phyloP scores from a whole-genome alignment of 2,797 vertebrate species.

The Brachyrhaphis roseni region DNA sequence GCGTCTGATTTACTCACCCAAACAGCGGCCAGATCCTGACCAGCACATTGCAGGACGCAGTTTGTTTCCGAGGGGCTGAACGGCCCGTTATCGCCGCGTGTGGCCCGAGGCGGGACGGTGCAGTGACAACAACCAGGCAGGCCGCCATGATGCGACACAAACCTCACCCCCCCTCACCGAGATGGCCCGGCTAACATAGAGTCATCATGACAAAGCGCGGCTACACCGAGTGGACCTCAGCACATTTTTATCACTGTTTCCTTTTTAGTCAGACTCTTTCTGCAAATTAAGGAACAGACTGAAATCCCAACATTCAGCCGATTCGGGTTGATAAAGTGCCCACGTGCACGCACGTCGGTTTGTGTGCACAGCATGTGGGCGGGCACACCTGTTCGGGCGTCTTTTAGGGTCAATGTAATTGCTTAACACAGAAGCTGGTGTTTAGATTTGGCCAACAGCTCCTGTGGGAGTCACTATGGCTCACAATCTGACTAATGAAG shows the following conservation, averaged over 20 bases:
- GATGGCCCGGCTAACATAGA: constrained; percentile 65
- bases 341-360: background rate
- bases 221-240: constrained; percentile 52
- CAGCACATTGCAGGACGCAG: constrained; percentile 60
- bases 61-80: constrained; percentile 71
- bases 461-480: constrained; percentile 74
- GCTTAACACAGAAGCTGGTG: constrained; percentile 59
- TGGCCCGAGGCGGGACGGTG: constrained; percentile 70
- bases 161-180: constrained; percentile 15
- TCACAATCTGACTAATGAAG: constrained; percentile 77
- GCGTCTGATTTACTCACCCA: constrained; percentile 68
- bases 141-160: constrained; percentile 70
- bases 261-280: constrained; percentile 50
- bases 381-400: constrained; percentile 61
- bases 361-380: constrained; percentile 15
- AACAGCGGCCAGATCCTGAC: constrained; percentile 62
- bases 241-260: constrained; percentile 73
- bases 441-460: constrained; percentile 67
- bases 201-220: constrained; percentile 64
- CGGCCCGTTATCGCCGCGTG: constrained; percentile 76
- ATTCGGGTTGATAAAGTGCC: constrained; percentile 51
- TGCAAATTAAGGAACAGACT: constrained; percentile 48
- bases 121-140: constrained; percentile 58
- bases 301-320: constrained; percentile 44
- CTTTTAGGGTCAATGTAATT: constrained; percentile 66